phyloP scores from a whole-genome alignment of 2,797 vertebrate genomes.

The Cossypha caffra region DNA sequence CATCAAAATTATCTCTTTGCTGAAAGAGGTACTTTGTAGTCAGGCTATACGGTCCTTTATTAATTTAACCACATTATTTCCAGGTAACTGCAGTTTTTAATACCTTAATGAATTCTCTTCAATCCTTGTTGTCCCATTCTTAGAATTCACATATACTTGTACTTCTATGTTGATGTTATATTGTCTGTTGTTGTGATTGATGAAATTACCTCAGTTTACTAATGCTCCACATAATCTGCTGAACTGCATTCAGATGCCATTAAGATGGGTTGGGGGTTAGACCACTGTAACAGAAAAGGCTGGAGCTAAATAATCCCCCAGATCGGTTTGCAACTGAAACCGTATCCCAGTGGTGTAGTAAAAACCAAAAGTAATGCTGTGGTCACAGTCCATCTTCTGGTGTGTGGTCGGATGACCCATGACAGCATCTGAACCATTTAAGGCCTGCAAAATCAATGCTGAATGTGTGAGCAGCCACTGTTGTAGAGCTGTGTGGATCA shows the following conservation, averaged over 20 bases:
- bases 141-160: not conserved
- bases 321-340: not conserved
- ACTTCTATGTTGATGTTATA: not conserved
- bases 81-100: not conserved
- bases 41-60: not conserved
- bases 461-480: not conserved
- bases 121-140: not conserved
- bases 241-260: not conserved
- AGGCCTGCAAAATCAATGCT: not conserved
- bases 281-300: not conserved
- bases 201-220: not conserved
- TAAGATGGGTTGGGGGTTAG: not conserved
- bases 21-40: not conserved
- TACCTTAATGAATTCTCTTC: not conserved
- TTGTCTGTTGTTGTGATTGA: not conserved
- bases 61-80: not conserved
- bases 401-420: not conserved
- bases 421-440: not conserved
- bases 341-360: not conserved
- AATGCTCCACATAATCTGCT: not conserved
- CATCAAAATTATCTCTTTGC: not conserved
- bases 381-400: not conserved
- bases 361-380: not conserved
- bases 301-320: not conserved
- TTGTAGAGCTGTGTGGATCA: not conserved